Evolutionary conservation across 2,888 invertebrate genomes (phyloP), one percentile per base, ranked within the genome.

Genomic region (Pristionchus arcanus): DNA sequence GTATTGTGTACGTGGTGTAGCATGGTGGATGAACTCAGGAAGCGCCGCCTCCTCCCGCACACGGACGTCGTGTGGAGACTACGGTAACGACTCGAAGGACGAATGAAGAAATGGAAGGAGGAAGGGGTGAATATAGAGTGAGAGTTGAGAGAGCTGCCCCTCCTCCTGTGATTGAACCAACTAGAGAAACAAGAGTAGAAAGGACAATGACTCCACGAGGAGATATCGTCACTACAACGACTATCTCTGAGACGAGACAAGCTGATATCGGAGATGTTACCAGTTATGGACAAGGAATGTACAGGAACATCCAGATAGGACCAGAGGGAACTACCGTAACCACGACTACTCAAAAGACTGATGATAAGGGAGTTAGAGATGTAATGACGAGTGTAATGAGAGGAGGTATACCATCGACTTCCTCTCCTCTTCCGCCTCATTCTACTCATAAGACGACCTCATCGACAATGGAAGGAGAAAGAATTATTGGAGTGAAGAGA

Each of bases 171-270:
- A 42, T 68, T 21, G 53, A 49, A 21, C 87, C 87, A 13, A 71
- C 87, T 13, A n/a, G 87, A 59, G 87, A 87, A 71, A 87, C 87
- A n/a, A 42, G 31, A 28, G 87, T 87, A 16, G 87, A 87, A 49
- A 87, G 87, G 53, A 68, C 28, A 15, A 68, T 53, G 87, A 87
- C 87, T 13, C 87, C 87, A 0, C 34, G 71, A 28, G 87, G 87
- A 71, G 87, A 71, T 16, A 87, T 87, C 53, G 87, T 87, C 49
- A 87, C 87, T n/a, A 87, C 87, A 3, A 87, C 87, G 16, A 71
- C 87, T 16, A 87, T 87, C 16, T 87, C 87, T 13, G 87, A 87
- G 87, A 87, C 68, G 68, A 68, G 71, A 71, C 68, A 87, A 31
- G 87, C 87, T 28, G 87, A 87, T 59, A 28, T 71, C 2, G 87